These are phyloP conservation scores for Prunella strophiata DNA, from an alignment of 2,797 vertebrate genomes.

Conservation along the genomic window DNA sequence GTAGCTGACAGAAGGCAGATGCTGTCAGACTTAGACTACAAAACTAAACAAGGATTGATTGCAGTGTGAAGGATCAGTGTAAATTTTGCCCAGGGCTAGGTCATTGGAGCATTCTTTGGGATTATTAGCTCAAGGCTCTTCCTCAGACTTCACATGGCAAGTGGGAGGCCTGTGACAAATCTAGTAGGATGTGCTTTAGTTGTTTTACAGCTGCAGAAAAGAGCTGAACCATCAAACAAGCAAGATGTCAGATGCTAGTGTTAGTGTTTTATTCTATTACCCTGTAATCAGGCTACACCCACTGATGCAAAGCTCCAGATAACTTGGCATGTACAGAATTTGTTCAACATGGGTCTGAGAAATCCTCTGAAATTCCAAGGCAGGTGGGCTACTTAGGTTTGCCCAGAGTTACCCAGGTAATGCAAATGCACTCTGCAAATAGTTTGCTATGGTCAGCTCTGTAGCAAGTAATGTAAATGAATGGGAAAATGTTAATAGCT, in stretches of 20 bases:
- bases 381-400: background rate
- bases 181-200: background rate
- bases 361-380: background rate
- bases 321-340: rapidly evolving
- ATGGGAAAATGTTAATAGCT: background rate
- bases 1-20: conserved; percentile 30
- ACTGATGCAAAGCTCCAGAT: background rate
- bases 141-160: background rate
- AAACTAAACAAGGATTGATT: conserved; percentile 38
- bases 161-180: background rate
- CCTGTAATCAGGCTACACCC: background rate
- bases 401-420: background rate
- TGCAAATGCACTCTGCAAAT: background rate
- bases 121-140: conserved; percentile 20
- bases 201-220: background rate
- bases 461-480: background rate
- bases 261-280: background rate
- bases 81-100: background rate
- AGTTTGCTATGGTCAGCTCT: background rate
- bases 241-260: background rate
- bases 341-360: background rate
- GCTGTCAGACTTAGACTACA: background rate
- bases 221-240: background rate
- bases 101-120: background rate
- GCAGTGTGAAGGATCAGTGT: background rate